Percentiles rank a stretch among this genome's conserved stretches.
Evolutionary conservation across 2,888 invertebrate genomes (phyloP).

Genomic region (Cremastobaeus sp.): DNA sequence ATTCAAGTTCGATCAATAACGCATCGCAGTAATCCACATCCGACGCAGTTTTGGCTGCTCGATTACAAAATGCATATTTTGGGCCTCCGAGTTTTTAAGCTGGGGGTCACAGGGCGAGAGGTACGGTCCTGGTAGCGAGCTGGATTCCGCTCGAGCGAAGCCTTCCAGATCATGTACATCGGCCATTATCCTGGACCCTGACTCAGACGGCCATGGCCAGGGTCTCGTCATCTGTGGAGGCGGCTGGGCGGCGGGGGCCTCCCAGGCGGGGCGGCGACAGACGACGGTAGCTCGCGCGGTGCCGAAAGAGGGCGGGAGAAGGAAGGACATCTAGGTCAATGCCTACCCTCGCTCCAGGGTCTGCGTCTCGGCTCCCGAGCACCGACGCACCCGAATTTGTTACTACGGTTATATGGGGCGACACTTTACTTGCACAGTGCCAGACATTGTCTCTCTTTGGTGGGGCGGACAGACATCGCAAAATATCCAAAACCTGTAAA

Average conservation of each 20-base stretch:
- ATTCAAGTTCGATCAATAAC: constrained; percentile 51
- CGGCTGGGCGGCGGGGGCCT: constrained; percentile 48
- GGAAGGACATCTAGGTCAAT: constrained; percentile 70
- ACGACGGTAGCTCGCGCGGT: constrained; percentile 37
- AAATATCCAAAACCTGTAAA: no score
- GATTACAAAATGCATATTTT: constrained; percentile 22
- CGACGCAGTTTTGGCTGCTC: no score
- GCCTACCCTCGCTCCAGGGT: constrained; percentile 67
- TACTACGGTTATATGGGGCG: constrained; percentile 12
- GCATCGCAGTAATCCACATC: constrained; percentile 35
- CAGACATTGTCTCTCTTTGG: constrained; percentile 3
- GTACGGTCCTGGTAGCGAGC: no score
- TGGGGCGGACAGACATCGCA: constrained; percentile 1
- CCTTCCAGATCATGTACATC: constrained; percentile 40
- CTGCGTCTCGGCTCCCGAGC: constrained; percentile 60
- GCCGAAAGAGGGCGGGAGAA: constrained; percentile 39
- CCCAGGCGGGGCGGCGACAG: constrained; percentile 59
- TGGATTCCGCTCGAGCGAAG: constrained; percentile 30
- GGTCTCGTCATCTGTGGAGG: constrained; percentile 63
- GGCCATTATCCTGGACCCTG: constrained; percentile 59
- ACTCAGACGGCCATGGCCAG: constrained; percentile 63
- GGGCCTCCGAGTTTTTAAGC: no score
- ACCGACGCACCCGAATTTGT: constrained; percentile 33
- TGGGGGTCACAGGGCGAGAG: no score
- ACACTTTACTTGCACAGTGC: constrained; percentile 8